Conservation (phyloP, 2,888 invertebrate species). For the Dione vanillae region DNA sequence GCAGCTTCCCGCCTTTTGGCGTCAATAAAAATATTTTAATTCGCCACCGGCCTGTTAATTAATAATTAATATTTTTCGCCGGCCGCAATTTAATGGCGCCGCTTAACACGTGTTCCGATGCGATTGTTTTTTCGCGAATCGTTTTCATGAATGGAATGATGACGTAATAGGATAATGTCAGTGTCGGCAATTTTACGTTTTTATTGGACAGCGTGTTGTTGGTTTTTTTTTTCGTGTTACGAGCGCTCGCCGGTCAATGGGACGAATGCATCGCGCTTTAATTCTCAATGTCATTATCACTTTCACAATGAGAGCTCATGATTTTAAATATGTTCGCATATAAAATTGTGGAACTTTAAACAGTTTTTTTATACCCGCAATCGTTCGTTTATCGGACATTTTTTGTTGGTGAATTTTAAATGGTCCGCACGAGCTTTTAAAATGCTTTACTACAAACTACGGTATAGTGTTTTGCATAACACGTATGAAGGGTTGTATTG, state of each 20-base stretch:
- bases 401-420: conserved; percentile 13
- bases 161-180: conserved; percentile 84
- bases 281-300: conserved; percentile 84
- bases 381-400: conserved; percentile 10
- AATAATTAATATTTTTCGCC: conserved; percentile 84
- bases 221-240: conserved; percentile 69
- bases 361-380: conserved; percentile 42
- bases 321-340: conserved; percentile 54
- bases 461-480: background rate
- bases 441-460: background rate
- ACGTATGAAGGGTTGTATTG: background rate
- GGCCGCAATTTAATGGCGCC: conserved; percentile 74
- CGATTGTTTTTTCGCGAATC: conserved; percentile 74
- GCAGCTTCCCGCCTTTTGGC: conserved; percentile 79
- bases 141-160: conserved; percentile 83
- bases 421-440: background rate
- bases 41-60: conserved; percentile 77
- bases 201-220: conserved; percentile 78
- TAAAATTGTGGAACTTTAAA: conserved; percentile 47
- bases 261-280: conserved; percentile 78
- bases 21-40: conserved; percentile 84
- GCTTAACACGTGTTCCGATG: conserved; percentile 80
- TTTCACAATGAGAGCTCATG: conserved; percentile 75
- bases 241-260: conserved; percentile 77
- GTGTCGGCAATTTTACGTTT: conserved; percentile 81